Conservation (phyloP, 2,113 vertebrate genomes). For the Pantherophis guttatus region DNA sequence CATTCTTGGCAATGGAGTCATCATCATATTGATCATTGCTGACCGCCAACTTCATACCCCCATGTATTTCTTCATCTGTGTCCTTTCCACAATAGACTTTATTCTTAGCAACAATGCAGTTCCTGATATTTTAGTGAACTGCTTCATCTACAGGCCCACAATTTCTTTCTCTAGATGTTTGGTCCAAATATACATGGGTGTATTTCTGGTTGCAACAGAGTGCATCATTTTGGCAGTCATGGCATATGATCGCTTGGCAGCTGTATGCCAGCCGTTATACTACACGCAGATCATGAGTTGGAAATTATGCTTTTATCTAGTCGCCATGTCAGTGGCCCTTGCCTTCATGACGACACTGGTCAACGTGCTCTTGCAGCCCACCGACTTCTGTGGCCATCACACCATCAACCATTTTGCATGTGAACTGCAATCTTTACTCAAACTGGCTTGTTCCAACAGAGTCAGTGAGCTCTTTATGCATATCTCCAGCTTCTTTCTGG, state of each 20-base stretch:
- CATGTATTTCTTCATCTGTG: conserved; percentile 59
- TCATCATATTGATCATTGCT: too few relatives aligned
- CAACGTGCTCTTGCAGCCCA: conserved; percentile 1
- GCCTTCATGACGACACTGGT: conserved; percentile 9
- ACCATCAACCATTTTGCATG: conserved; percentile 40
- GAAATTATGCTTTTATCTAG: conserved; percentile 11
- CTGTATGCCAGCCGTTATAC: conserved; percentile 57
- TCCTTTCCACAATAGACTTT: too few relatives aligned
- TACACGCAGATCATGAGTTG: conserved; percentile 51
- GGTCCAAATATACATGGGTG: conserved; percentile 58
- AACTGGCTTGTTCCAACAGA: conserved; percentile 37
- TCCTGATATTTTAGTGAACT: too few relatives aligned
- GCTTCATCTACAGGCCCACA: too few relatives aligned
- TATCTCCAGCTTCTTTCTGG: conserved; percentile 22
- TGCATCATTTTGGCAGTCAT: conserved; percentile 54
- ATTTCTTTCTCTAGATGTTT: too few relatives aligned
- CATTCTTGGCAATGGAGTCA: too few relatives aligned
- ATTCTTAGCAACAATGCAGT: too few relatives aligned
- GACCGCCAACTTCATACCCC: conserved; percentile 51
- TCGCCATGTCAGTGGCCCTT: conserved; percentile 9
- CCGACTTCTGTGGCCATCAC: conserved; percentile 24
- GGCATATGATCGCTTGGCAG: conserved; percentile 55
- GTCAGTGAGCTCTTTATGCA: conserved; percentile 28
- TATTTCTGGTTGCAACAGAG: conserved; percentile 44
- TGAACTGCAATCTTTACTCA: conserved; percentile 36